Conservation (phyloP, 2,797 vertebrate genomes). For the Staurois parvus region DNA sequence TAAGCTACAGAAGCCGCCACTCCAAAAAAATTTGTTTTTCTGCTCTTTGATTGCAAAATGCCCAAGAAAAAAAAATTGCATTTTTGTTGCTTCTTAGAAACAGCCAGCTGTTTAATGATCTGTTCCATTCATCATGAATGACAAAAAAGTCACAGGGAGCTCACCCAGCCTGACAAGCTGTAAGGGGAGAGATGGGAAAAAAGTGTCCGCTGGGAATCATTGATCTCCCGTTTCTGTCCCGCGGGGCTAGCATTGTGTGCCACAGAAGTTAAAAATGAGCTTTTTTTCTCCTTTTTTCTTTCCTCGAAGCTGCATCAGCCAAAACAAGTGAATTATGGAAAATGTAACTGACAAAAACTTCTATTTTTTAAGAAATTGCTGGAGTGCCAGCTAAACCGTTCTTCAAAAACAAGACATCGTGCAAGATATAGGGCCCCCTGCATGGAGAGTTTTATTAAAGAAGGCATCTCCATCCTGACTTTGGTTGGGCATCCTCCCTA, state of each 20-base stretch:
- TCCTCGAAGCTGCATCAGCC: background rate
- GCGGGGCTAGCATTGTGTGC: constrained; percentile 20
- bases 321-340: constrained; percentile 1
- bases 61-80: background rate
- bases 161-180: constrained; percentile 51
- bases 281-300: background rate
- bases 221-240: constrained; percentile 45
- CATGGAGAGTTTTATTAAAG: too few species aligned
- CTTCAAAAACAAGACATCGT: too few species aligned
- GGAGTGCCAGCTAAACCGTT: background rate
- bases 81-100: constrained; percentile 33
- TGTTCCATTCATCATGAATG: constrained; percentile 56
- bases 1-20: constrained; percentile 15
- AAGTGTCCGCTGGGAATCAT: constrained; percentile 52
- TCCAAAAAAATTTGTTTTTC: constrained; percentile 13
- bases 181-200: constrained; percentile 32
- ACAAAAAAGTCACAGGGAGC: constrained; percentile 54
- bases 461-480: too few species aligned
- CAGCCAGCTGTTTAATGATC: constrained; percentile 55
- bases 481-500: too few species aligned
- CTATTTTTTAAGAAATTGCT: background rate
- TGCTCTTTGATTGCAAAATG: constrained; percentile 38
- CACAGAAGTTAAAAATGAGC: constrained; percentile 6
- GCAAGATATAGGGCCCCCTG: too few species aligned
- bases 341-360: background rate